Percentiles rank a stretch among this genome's conserved stretches.
These are phyloP conservation scores for Melanerpes formicivorus DNA, from an alignment of 2,113 vertebrate species.

Conservation along the genomic window DNA sequence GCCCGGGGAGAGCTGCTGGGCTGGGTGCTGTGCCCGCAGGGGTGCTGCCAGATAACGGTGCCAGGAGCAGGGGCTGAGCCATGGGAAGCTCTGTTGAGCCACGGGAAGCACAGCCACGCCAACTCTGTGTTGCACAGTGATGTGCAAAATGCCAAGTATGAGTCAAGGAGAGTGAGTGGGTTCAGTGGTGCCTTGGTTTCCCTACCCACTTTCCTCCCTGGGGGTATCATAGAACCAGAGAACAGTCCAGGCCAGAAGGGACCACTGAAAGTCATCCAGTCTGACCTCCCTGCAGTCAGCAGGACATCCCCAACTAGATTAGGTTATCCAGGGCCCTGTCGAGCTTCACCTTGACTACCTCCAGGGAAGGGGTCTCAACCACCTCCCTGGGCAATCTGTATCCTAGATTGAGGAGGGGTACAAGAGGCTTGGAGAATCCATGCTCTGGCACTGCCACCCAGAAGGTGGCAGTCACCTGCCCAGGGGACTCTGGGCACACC, in stretches of 20 bases:
- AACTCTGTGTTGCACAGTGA: not conserved
- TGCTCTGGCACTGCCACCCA: not conserved
- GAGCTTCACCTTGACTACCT: no score
- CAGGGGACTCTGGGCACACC: not conserved
- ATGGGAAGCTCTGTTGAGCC: not conserved
- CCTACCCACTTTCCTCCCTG: accelerated
- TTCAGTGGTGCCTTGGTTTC: not conserved
- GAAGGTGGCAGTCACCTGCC: not conserved
- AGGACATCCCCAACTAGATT: no score
- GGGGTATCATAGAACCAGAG: no score
- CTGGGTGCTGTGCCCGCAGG: accelerated
- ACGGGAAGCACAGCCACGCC: no score
- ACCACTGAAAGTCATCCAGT: no score
- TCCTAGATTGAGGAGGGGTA: not conserved
- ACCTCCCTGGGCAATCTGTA: no score
- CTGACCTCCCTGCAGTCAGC: no score
- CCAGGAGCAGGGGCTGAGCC: not conserved
- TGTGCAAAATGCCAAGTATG: no score
- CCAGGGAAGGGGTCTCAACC: no score
- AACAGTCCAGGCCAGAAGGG: no score
- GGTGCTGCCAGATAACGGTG: not conserved
- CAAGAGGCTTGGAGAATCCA: accelerated
- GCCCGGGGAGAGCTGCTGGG: not conserved
- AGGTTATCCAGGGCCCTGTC: no score
- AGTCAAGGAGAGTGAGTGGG: not conserved